Base-by-base conservation (phyloP, 2,113 vertebrate genomes). In the Eurystomus gularis region DNA sequence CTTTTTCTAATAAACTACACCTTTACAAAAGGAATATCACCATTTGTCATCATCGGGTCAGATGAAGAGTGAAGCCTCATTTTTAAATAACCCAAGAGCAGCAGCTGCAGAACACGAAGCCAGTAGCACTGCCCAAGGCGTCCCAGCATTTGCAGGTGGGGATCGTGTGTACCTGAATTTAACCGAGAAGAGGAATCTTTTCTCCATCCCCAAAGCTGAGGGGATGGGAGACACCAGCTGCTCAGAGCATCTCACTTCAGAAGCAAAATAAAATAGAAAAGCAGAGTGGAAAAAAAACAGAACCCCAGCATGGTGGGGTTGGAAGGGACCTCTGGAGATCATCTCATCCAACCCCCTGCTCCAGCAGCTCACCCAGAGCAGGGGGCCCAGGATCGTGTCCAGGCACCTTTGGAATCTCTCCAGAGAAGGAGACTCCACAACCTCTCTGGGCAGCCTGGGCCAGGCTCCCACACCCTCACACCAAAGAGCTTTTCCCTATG, bases 51-150 rank as follows among this genome's bases (percentile, higher is more conserved):
- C 83, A 68, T 39, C 64, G 19, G 83, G 72, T 54, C 49, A 86
- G 60, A 40, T 14, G 28, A 85, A 82, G 81, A 82, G 54, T 37
- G 57, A 26, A 81, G 31, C 35, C n/a, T 24, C 12, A 31, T 33
- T 84, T 86, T 66, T 48, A 78, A 88, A 33, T 8, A 78, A 86
- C 35, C 77, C 70, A 49, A 87, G 52, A 89, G 73, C 55, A 81
- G 69, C 46, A 66, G n/a, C n/a, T 78, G 68, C 65, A 37, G 29
- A 91, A 81, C 3, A 13, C 0, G 4, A 87, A 75, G 85, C 14
- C 31, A 29, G 17, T 28, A 51, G 48, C 9, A 1, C 33, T 16
- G 80, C 35, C 35, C 11, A 0, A 3, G 10, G 13, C 46, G 61
- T 5, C 39, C 1, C 23, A 12, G 60, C 26, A 5, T 17, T 52